Percentiles rank a stretch among this genome's conserved stretches.
These are phyloP conservation scores for Propsilocerus akamusi DNA, from an alignment of 1,140 invertebrate species.

Conservation along the genomic window DNA sequence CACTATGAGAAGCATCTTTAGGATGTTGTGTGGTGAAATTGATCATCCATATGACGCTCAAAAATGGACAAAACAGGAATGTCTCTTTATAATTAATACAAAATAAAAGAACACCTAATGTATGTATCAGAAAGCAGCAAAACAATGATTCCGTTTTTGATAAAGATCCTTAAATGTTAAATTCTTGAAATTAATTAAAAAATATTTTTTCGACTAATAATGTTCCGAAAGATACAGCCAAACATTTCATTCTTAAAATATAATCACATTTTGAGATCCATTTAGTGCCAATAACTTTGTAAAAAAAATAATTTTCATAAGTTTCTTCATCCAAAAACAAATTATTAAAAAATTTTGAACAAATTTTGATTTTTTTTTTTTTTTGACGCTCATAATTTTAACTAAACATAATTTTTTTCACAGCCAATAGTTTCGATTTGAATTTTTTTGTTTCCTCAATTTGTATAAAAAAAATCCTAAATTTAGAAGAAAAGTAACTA, in stretches of 20 bases:
- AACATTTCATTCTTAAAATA: not conserved
- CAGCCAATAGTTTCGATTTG: constrained; percentile 1
- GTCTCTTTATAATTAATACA: no score
- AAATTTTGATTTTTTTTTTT: no score
- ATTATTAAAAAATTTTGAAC: not conserved
- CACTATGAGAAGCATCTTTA: no score
- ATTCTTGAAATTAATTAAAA: not conserved
- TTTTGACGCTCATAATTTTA: no score
- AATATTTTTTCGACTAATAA: constrained; percentile 1
- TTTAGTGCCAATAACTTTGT: not conserved
- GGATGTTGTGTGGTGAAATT: no score
- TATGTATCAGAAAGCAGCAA: no score
- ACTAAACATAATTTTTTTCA: not conserved
- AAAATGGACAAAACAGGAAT: no score
- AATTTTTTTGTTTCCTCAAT: not conserved
- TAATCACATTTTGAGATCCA: constrained; percentile 2
- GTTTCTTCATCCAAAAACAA: not conserved
- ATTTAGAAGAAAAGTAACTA: constrained; percentile 1
- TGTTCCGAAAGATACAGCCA: not conserved
- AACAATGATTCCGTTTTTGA: no score
- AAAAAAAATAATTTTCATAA: no score
- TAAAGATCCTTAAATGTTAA: no score
- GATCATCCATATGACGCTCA: no score
- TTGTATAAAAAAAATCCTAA: not conserved
- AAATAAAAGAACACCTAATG: no score